Base-by-base conservation (phyloP, 2,888 invertebrate species). In the Orthonychiurus folsomi region DNA sequence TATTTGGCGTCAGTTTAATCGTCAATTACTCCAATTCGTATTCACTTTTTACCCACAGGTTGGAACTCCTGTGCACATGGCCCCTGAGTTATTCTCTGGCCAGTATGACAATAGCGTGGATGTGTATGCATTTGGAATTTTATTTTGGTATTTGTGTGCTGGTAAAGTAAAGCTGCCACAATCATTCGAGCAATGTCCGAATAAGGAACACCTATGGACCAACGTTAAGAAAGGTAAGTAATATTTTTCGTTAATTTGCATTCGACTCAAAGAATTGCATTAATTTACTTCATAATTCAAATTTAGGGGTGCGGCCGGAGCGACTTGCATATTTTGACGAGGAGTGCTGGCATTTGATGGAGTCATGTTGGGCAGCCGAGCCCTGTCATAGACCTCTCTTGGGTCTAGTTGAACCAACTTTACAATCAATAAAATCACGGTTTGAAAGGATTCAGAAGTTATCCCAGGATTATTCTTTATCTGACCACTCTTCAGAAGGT, bases 1-100 rank as follows among this genome's bases (percentile, higher is more conserved):
- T 47, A 12, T 47, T 12, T 47, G n/a, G n/a, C n/a, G n/a, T n/a
- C n/a, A n/a, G n/a, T n/a, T n/a, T n/a, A n/a, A n/a, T n/a, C n/a
- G n/a, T n/a, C n/a, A 47, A 47, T 47, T 12, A 47, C 15, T 47
- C 12, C 15, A 12, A 15, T 47, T 47, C 47, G 9, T 12, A 47
- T 47, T 15, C 15, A 12, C 9, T 15, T 12, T 12, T n/a, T n/a
- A n/a, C n/a, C n/a, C n/a, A n/a, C n/a, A n/a, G n/a, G n/a, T 55
- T 21, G 91, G 88, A 55, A 88, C 88, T 2, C 93, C 92, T 0
- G 88, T 90, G 63, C 92, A 93, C 77, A 92, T 93, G 92, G 91
- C 92, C 15, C 93, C 93, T 0, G 92, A 93, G 76, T 80, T 93
- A 59, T 81, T 91, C 64, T 84, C 84, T 18, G 89, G 90, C 0